These are phyloP conservation scores for Ametastegia equiseti DNA, from an alignment of 2,888 invertebrate species.

Conservation along the genomic window DNA sequence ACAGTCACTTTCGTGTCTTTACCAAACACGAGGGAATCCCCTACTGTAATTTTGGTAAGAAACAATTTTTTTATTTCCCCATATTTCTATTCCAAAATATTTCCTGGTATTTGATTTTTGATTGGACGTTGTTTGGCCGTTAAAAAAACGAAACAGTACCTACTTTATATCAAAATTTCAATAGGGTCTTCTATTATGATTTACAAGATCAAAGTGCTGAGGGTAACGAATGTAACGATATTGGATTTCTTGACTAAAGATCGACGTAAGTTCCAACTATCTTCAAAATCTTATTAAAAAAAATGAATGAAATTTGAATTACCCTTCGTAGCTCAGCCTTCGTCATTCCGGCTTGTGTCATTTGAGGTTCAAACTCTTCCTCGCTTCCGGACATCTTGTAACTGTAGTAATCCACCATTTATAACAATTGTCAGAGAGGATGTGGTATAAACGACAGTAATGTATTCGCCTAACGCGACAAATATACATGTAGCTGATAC, in stretches of 20 bases:
- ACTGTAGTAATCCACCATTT: slow-evolving; percentile 73
- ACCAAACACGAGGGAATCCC: no score
- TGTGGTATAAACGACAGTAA: neutral
- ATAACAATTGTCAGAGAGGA: slow-evolving; percentile 49
- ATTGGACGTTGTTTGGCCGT: no score
- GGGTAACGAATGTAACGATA: neutral
- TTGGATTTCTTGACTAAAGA: neutral
- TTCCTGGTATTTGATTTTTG: no score
- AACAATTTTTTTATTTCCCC: no score
- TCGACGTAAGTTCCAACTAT: neutral
- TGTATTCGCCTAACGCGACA: neutral
- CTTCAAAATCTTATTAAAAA: neutral
- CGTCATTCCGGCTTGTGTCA: slow-evolving; percentile 78
- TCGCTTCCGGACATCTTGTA: slow-evolving; percentile 75
- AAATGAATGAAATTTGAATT: slow-evolving; percentile 58
- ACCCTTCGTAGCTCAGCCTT: slow-evolving; percentile 86
- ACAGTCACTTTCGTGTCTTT: no score
- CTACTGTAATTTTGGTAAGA: no score
- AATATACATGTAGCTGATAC: neutral
- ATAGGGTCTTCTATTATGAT: no score
- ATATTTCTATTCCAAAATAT: no score
- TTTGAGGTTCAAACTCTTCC: slow-evolving; percentile 76
- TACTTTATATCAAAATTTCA: no score
- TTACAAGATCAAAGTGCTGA: neutral
- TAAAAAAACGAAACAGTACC: no score